Evolutionary conservation across 1,140 invertebrate genomes (phyloP), one percentile per base, ranked within the genome.

Genomic region (Caenorhabditis tropicalis): DNA sequence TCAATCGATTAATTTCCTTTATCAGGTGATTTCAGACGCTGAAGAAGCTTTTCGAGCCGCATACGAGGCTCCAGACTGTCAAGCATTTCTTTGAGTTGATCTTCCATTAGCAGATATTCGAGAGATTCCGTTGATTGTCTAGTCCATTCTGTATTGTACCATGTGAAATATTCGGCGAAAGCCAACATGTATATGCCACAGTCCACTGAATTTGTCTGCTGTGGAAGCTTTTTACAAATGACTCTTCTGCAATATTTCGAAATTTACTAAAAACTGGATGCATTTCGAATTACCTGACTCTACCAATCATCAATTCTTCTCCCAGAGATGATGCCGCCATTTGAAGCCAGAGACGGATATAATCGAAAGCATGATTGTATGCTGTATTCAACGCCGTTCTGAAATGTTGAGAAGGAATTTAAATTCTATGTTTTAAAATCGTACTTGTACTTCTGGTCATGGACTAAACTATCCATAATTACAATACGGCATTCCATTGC

Each of bases 111-210:
- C 65, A 74, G 3, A 43, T 74, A 10, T 12, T 5, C 65, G 36
- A 74, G 65, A 4, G 19, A n/a, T 24, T 74, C 65, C 2, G 65
- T 74, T 3, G 65, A 36, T 15, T 12, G 6, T 9, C 6, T 43
- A n/a, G 10, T n/a, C 65, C 65, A 74, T 19, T 39, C 65, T 10
- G 65, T 74, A 15, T 74, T 74, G 6, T 1, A 74, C n/a, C n/a
- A 21, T 21, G 65, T 74, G n/a, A 74, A 74, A 74, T 74, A 74
- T 29, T 74, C 65, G 4, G 65, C 65, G 36, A 12, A 74, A 2
- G 33, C 36, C 36, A 74, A 21, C 36, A 43, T 43, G 27, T 24
- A 74, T 15, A 43, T 24, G 6, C 65, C 65, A 15, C 65, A 74
- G 16, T 74, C 65, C 19, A 74, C 65, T 9, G 6, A 15, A n/a